A percentile compares a stretch with the other conserved stretches of the same genome.
Evolutionary conservation across 2,797 vertebrate species (phyloP).

Genomic region (Xyrichtys novacula): DNA sequence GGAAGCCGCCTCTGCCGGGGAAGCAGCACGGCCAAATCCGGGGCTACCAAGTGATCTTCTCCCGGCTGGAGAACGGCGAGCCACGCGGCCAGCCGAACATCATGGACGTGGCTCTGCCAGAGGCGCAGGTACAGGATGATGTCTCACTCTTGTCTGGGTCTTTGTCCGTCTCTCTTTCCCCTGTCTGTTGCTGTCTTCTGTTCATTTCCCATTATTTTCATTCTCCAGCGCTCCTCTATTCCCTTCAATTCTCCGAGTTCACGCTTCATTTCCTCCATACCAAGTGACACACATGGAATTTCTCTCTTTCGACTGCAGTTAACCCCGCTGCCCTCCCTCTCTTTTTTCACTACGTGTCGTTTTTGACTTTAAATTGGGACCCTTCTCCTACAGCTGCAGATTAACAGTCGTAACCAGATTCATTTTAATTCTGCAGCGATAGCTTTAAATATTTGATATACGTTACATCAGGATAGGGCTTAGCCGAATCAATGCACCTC

Average conservation of each 20-base stretch:
- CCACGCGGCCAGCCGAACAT: conserved; percentile 92
- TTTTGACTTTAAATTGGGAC: conserved; percentile 73
- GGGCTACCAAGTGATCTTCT: conserved; percentile 95
- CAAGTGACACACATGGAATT: conserved; percentile 55
- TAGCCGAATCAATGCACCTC: conserved; percentile 69
- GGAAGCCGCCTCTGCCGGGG: conserved; percentile 92
- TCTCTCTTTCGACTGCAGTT: conserved; percentile 36
- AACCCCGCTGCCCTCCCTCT: background rate
- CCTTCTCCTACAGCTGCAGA: conserved; percentile 63
- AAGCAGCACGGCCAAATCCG: conserved; percentile 97
- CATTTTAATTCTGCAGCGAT: conserved; percentile 76
- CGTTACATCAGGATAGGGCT: conserved; percentile 67
- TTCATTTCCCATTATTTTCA: conserved; percentile 59
- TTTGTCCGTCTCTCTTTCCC: conserved; percentile 36
- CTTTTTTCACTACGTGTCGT: conserved; percentile 57
- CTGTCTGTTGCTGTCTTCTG: conserved; percentile 43
- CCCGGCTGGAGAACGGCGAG: conserved; percentile 92
- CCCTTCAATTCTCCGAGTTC: conserved; percentile 52
- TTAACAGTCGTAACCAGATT: conserved; percentile 72
- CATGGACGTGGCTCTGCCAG: conserved; percentile 93
- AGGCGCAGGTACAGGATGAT: conserved; percentile 89
- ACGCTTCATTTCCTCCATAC: conserved; percentile 62
- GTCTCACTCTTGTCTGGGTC: conserved; percentile 29
- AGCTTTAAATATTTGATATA: conserved; percentile 78
- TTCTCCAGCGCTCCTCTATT: conserved; percentile 43